Evolutionary conservation across 2,113 vertebrate species (phyloP).

Genomic region (Triplophysa dalaica): DNA sequence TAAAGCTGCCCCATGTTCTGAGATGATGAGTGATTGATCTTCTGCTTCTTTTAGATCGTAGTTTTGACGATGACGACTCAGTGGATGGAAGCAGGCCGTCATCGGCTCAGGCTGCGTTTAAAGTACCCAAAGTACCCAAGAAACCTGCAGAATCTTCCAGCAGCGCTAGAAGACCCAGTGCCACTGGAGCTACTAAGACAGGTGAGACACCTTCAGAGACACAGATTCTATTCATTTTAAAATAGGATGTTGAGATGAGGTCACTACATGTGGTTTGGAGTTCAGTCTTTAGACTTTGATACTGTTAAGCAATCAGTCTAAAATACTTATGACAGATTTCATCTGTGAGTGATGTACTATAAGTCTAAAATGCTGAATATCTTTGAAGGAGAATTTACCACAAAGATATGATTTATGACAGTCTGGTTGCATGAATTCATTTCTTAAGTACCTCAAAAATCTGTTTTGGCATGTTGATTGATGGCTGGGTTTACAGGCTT

Average conservation of each 20-base stretch:
- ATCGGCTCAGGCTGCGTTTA: constrained; percentile 88
- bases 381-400: not conserved
- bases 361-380: not conserved
- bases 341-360: not conserved
- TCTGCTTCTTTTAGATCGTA: constrained; percentile 82
- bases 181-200: constrained; percentile 83
- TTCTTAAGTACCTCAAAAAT: no score
- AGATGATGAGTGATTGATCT: not conserved
- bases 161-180: constrained; percentile 83
- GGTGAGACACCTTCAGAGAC: constrained; percentile 66
- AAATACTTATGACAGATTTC: not conserved
- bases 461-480: no score
- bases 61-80: constrained; percentile 96
- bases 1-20: not conserved
- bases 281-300: not conserved
- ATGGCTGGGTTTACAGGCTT: no score
- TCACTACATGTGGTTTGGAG: not conserved
- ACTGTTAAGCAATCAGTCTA: no score
- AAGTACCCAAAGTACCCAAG: constrained; percentile 90
- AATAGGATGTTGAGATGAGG: not conserved
- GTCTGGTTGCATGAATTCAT: not conserved
- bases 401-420: not conserved
- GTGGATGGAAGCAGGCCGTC: constrained; percentile 93
- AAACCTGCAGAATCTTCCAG: constrained; percentile 85
- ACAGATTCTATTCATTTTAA: not conserved